phyloP scores from a whole-genome alignment of 2,888 invertebrate genomes.

The Pseudococcus jackbeardsleyi region DNA sequence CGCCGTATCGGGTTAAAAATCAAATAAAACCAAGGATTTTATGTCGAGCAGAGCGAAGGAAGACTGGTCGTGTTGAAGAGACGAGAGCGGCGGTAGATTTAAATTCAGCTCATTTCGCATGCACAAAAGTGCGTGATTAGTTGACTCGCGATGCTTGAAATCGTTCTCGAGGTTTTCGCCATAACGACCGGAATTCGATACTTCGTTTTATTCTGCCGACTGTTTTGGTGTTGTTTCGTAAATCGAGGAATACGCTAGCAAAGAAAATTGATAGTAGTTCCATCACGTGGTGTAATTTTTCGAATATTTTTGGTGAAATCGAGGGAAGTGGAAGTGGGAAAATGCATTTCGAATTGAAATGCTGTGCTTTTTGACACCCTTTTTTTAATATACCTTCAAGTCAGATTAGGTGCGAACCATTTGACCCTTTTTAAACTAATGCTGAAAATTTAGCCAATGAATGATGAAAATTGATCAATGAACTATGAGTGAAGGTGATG shows the following conservation, averaged over 20 bases:
- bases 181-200: neutral
- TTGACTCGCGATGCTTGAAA: constrained; percentile 1
- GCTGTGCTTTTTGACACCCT: no score
- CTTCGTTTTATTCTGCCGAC: neutral
- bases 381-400: no score
- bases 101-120: constrained; percentile 22
- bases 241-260: neutral
- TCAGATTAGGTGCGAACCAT: no score
- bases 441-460: no score
- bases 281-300: no score
- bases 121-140: constrained; percentile 17
- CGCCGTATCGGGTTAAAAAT: constrained; percentile 31
- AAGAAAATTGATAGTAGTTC: no score
- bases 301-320: no score
- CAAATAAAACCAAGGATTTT: constrained; percentile 34
- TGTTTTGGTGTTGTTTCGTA: neutral
- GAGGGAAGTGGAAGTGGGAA: no score
- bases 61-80: neutral
- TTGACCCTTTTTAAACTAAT: no score
- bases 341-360: no score
- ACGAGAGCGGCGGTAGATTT: neutral
- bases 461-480: no score
- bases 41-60: neutral
- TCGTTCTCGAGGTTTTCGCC: neutral
- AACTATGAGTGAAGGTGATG: no score